Evolutionary conservation across 2,113 vertebrate species (phyloP).

Genomic region (Larimichthys polyactis): DNA sequence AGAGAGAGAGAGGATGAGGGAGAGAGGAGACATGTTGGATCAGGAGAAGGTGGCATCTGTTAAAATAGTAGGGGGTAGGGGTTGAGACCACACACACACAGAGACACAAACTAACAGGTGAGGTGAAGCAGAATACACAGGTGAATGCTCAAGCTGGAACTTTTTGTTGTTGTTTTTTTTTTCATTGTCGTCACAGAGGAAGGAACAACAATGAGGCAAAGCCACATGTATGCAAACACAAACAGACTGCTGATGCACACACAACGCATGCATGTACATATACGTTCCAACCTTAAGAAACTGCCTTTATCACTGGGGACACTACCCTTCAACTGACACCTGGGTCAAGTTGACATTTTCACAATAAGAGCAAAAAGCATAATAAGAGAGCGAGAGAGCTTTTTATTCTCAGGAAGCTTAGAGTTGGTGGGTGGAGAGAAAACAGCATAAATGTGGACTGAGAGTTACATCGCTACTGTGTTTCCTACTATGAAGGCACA

Average conservation of each 20-base stretch:
- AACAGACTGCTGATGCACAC: not conserved
- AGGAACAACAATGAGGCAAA: conserved; percentile 4
- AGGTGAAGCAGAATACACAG: conserved; percentile 37
- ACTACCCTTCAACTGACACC: conserved; percentile 1
- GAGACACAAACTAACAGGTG: conserved; percentile 28
- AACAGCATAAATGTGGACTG: conserved; percentile 14
- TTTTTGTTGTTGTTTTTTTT: not conserved
- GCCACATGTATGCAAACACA: not conserved
- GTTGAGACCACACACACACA: conserved; percentile 26
- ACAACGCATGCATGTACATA: not conserved
- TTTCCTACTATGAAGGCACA: conserved; percentile 1
- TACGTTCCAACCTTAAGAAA: conserved; percentile 16
- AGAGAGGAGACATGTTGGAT: conserved; percentile 31
- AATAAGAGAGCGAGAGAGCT: not conserved
- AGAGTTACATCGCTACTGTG: conserved; percentile 26
- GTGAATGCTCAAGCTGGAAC: conserved; percentile 16
- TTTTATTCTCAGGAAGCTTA: conserved; percentile 11
- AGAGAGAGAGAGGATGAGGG: not conserved
- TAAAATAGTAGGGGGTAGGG: conserved; percentile 55
- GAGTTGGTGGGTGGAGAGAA: conserved; percentile 27
- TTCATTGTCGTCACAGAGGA: not conserved
- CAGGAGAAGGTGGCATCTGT: conserved; percentile 59
- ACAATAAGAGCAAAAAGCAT: conserved; percentile 4
- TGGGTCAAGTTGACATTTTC: conserved; percentile 49
- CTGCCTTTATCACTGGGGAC: not conserved